Conservation (phyloP, 2,888 invertebrate genomes). For the Trypoxylon attenuatum region DNA sequence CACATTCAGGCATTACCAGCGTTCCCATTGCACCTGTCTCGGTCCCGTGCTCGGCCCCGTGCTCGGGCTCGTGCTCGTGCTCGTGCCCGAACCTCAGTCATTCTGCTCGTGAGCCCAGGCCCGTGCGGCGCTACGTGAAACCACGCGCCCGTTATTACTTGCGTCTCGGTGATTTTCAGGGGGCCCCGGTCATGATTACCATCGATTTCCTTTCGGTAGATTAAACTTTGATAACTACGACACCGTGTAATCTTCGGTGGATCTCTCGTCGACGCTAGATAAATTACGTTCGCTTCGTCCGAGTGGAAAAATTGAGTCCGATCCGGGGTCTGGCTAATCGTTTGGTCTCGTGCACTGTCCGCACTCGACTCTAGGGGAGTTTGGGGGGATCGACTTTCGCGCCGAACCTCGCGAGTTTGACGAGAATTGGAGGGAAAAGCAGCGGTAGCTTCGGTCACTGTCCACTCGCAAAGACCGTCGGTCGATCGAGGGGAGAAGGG, state of each 20-base stretch:
- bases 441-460: too few relatives aligned
- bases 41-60: constrained; percentile 2
- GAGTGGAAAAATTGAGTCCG: too few relatives aligned
- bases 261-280: not conserved
- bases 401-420: too few relatives aligned
- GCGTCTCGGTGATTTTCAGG: constrained; percentile 7
- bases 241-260: constrained; percentile 7
- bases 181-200: constrained; percentile 3
- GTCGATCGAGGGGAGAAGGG: too few relatives aligned
- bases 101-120: constrained; percentile 5
- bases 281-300: too few relatives aligned
- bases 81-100: constrained; percentile 8
- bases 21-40: constrained; percentile 12
- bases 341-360: too few relatives aligned
- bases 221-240: constrained; percentile 17
- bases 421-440: too few relatives aligned
- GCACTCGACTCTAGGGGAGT: too few relatives aligned
- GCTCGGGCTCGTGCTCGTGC: too few relatives aligned
- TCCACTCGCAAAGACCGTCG: too few relatives aligned
- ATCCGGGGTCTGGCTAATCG: too few relatives aligned
- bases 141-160: constrained; percentile 16
- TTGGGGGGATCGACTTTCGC: too few relatives aligned
- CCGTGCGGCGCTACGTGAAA: not conserved
- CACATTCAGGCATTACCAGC: constrained; percentile 6
- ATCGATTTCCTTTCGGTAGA: constrained; percentile 16